Percentiles rank a stretch among this genome's conserved stretches.
Evolutionary conservation across 2,888 invertebrate species (phyloP).

Genomic region (Meteorus colon): DNA sequence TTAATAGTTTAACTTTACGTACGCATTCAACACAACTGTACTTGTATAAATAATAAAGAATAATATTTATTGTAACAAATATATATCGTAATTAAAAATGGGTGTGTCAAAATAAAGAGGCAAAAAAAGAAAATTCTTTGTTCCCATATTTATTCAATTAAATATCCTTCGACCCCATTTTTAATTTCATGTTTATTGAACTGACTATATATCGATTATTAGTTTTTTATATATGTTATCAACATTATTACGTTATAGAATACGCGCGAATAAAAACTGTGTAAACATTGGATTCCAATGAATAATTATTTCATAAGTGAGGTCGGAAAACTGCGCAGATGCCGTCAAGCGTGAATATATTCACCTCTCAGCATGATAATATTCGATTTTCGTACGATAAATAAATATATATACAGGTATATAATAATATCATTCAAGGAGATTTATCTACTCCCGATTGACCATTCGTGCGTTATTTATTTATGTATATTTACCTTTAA

Average conservation of each 20-base stretch:
- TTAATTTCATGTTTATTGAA: background rate
- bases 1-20: constrained; percentile 6
- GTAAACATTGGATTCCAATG: constrained; percentile 15
- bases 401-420: background rate
- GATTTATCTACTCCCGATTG: constrained; percentile 3
- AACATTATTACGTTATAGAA: constrained; percentile 12
- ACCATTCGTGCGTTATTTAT: constrained; percentile 1
- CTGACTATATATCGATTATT: constrained; percentile 11
- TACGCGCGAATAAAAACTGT: constrained; percentile 3
- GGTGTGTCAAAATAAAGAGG: background rate
- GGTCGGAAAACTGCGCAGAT: constrained; percentile 9
- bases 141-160: background rate
- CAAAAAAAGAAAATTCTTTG: background rate
- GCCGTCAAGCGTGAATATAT: constrained; percentile 25
- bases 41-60: background rate
- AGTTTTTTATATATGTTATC: background rate
- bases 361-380: constrained; percentile 7
- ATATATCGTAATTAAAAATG: background rate
- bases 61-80: background rate
- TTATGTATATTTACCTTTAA: constrained; percentile 11
- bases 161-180: background rate
- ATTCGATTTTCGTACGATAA: background rate
- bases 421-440: constrained; percentile 18
- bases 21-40: background rate
- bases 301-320: constrained; percentile 21